Percentiles rank a stretch among this genome's conserved stretches.
Conservation (phyloP, 2,888 invertebrate species). For the Saturnia pavonia region DNA sequence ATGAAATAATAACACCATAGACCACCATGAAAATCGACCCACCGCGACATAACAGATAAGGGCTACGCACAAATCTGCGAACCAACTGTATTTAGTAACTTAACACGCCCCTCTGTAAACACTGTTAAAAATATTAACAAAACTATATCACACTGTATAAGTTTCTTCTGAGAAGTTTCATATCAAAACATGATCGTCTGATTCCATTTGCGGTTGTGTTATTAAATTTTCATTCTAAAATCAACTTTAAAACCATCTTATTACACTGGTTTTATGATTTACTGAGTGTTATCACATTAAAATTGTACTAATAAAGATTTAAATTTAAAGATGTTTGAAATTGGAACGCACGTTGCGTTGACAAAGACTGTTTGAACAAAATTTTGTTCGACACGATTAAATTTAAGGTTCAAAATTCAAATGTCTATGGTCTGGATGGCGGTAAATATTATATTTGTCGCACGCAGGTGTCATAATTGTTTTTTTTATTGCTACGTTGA, state of each 20-base stretch:
- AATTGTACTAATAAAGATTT: conserved; percentile 56
- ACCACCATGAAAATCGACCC: conserved; percentile 49
- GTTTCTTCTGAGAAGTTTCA: conserved; percentile 54
- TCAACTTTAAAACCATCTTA: conserved; percentile 26
- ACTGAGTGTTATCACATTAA: conserved; percentile 25
- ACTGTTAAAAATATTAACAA: conserved; percentile 62
- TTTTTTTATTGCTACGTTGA: conserved; percentile 30
- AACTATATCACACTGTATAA: conserved; percentile 32
- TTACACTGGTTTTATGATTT: conserved; percentile 18
- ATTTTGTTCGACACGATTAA: conserved; percentile 26
- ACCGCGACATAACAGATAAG: conserved; percentile 48
- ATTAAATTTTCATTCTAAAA: conserved; percentile 28
- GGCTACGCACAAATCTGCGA: conserved; percentile 74
- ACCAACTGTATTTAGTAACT: conserved; percentile 58
- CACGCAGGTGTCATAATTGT: conserved; percentile 28
- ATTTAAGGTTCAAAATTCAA: conserved; percentile 36
- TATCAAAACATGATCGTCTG: conserved; percentile 54
- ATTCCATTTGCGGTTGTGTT: conserved; percentile 28
- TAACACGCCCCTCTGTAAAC: conserved; percentile 62
- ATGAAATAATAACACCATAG: conserved; percentile 24
- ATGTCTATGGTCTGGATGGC: conserved; percentile 16
- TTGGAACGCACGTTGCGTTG: conserved; percentile 58
- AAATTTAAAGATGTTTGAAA: conserved; percentile 69
- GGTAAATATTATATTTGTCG: conserved; percentile 4
- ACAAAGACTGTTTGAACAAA: conserved; percentile 35